Percentiles rank a stretch among this genome's conserved stretches.
These are phyloP conservation scores for Epizoanthus illoricatus DNA, from an alignment of 92 coral and sea anemone genomes.

Conservation along the genomic window DNA sequence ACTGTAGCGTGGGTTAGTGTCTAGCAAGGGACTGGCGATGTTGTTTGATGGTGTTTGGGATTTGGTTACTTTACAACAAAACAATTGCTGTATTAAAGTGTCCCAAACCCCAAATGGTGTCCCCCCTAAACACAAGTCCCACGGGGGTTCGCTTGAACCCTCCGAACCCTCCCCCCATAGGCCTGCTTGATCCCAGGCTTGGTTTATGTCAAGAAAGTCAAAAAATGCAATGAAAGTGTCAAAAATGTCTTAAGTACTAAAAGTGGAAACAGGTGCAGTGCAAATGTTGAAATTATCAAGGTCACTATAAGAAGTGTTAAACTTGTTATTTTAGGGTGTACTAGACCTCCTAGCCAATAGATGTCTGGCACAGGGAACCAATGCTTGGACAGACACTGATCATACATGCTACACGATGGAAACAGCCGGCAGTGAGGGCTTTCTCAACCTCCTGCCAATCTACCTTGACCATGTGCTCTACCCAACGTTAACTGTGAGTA, in stretches of 20 bases:
- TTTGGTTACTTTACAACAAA: too few species aligned
- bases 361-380: slow-evolving; percentile 99
- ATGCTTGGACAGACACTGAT: slow-evolving; percentile 99
- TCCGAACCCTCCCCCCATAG: too few species aligned
- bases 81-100: too few species aligned
- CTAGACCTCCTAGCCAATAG: slow-evolving; percentile 93
- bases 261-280: too few species aligned
- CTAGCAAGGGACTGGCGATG: too few species aligned
- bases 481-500: slow-evolving; percentile 87
- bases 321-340: slow-evolving; percentile 62
- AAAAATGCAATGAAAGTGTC: neutral
- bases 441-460: slow-evolving; percentile 89
- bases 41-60: too few species aligned
- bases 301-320: neutral
- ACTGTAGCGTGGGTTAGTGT: too few species aligned
- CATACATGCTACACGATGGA: slow-evolving; percentile 97
- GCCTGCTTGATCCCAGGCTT: too few species aligned
- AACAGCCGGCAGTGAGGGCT: slow-evolving; percentile 98
- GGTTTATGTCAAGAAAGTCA: too few species aligned
- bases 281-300: neutral
- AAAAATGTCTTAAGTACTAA: neutral
- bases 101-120: too few species aligned
- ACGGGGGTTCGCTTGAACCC: too few species aligned
- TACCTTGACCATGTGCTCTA: slow-evolving; percentile 93
- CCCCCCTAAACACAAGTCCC: too few species aligned